These are phyloP conservation scores for Pachycephala philippinensis DNA, from an alignment of 2,113 vertebrate species.

Conservation along the genomic window DNA sequence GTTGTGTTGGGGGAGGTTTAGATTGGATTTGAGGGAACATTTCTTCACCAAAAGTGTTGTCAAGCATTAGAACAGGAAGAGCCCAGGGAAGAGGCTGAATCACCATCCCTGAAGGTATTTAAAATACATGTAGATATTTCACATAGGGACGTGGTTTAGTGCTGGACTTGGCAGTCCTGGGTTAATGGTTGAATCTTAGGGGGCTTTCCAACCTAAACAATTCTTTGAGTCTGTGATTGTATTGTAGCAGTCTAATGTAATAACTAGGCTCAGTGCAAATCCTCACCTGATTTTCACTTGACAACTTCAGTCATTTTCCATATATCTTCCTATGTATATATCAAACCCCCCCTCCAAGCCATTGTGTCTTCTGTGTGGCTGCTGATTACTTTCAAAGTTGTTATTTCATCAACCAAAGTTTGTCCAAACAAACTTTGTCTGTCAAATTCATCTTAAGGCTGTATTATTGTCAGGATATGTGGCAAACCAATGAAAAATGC, in stretches of 20 bases:
- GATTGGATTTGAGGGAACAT: neutral
- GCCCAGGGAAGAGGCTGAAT: neutral
- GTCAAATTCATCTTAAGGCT: neutral
- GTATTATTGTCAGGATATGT: neutral
- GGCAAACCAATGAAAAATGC: neutral
- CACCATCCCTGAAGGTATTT: too few relatives aligned
- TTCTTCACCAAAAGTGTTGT: neutral
- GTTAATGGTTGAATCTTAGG: neutral
- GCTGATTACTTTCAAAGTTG: neutral
- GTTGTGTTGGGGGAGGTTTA: neutral
- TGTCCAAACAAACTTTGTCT: neutral
- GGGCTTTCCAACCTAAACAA: neutral
- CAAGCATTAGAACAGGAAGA: neutral
- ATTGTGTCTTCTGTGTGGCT: neutral
- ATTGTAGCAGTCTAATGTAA: neutral
- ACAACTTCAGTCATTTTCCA: neutral
- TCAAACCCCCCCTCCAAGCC: rapidly evolving
- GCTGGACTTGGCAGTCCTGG: neutral
- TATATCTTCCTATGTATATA: neutral
- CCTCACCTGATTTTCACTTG: neutral
- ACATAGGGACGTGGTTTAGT: neutral
- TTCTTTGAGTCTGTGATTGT: neutral
- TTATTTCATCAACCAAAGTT: neutral
- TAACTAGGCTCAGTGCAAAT: neutral
- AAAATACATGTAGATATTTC: neutral